Percentiles rank a stretch among this genome's conserved stretches.
phyloP scores from a whole-genome alignment of 1,140 invertebrate genomes.

The Carcinoscorpius rotundicauda region DNA sequence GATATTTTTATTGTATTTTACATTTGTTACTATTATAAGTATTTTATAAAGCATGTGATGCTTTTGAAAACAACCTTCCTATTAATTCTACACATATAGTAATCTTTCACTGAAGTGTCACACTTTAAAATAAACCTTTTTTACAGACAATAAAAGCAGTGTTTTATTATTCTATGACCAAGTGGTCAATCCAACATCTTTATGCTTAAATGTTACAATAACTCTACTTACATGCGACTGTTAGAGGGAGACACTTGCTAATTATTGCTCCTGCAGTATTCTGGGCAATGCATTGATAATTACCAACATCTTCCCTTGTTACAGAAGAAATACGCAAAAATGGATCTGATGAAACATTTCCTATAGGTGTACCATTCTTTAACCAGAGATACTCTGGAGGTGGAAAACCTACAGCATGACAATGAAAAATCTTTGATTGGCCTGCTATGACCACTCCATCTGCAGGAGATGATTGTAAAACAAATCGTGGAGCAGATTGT shows the following conservation, averaged over 20 bases:
- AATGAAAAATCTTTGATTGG: constrained; percentile 31
- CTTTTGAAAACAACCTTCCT: too few relatives aligned
- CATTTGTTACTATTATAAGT: too few relatives aligned
- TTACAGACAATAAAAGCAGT: too few relatives aligned
- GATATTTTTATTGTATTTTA: too few relatives aligned
- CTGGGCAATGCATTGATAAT: constrained; percentile 77
- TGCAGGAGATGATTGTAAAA: constrained; percentile 17
- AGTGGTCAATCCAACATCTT: too few relatives aligned
- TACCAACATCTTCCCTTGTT: constrained; percentile 61
- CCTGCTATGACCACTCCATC: constrained; percentile 15
- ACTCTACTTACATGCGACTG: constrained; percentile 70
- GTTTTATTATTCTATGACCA: too few relatives aligned
- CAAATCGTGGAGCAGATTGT: constrained; percentile 19
- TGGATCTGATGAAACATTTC: constrained; percentile 18
- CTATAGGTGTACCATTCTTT: constrained; percentile 30
- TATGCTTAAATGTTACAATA: too few relatives aligned
- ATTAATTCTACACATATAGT: too few relatives aligned
- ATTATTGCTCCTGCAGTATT: constrained; percentile 82
- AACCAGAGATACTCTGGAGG: constrained; percentile 35
- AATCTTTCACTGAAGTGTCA: too few relatives aligned
- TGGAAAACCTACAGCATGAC: constrained; percentile 33
- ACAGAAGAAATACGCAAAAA: constrained; percentile 10
- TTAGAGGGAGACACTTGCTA: constrained; percentile 70
- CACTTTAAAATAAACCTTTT: too few relatives aligned
- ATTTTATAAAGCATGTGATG: too few relatives aligned